Percentiles rank a stretch among this genome's conserved stretches.
Evolutionary conservation across 1,140 invertebrate genomes (phyloP).

Genomic region (Drosophila bocki): DNA sequence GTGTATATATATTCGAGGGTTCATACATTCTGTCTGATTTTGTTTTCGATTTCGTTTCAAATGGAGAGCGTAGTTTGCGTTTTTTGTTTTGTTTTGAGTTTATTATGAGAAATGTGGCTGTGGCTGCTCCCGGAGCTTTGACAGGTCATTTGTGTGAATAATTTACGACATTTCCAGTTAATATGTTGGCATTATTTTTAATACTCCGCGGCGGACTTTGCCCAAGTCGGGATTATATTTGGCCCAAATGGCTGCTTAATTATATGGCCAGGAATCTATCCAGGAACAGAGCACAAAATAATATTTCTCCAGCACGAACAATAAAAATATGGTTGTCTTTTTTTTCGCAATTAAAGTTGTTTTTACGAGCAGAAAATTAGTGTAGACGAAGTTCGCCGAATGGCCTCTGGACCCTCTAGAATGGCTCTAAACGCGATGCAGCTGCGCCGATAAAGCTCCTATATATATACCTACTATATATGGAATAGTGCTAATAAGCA

Average conservation of each 20-base stretch:
- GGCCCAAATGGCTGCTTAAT: constrained; percentile 61
- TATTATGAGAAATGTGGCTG: constrained; percentile 47
- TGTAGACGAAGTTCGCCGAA: constrained; percentile 50
- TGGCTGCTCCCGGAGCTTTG: constrained; percentile 39
- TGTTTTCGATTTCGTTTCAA: constrained; percentile 81
- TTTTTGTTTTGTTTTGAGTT: constrained; percentile 44
- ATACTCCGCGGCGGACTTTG: constrained; percentile 34
- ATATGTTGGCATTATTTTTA: constrained; percentile 77
- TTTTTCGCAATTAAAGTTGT: constrained; percentile 66
- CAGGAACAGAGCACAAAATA: constrained; percentile 35
- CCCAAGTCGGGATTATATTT: constrained; percentile 62
- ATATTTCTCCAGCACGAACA: constrained; percentile 50
- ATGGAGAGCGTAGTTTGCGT: constrained; percentile 63
- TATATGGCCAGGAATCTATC: constrained; percentile 61
- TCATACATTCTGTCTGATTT: constrained; percentile 53
- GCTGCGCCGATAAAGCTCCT: constrained; percentile 28
- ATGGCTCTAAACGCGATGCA: constrained; percentile 23
- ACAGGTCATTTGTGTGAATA: constrained; percentile 72
- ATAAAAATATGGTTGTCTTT: constrained; percentile 65
- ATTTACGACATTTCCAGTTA: constrained; percentile 81
- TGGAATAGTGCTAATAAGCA: constrained; percentile 17
- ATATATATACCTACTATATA: not conserved
- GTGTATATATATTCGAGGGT: constrained; percentile 31
- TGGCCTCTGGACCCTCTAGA: constrained; percentile 33
- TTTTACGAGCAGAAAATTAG: constrained; percentile 78